Conservation (phyloP, 2,113 vertebrate species). For the Hemichromis elongatus region DNA sequence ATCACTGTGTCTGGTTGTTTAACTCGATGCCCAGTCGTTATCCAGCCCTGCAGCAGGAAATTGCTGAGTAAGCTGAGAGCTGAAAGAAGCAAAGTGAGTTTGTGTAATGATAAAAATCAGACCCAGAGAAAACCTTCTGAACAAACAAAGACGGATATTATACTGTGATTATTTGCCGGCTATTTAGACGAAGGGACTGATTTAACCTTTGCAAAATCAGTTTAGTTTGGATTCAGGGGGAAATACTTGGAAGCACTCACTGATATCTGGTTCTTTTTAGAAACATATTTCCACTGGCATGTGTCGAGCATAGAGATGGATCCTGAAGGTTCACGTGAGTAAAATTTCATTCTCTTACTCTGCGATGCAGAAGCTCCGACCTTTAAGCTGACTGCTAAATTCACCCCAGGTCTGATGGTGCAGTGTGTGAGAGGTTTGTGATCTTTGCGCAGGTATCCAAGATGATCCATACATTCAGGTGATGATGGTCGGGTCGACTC, state of each 20-base stretch:
- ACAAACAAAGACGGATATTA: background rate
- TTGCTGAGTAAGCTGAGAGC: background rate
- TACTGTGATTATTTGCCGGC: background rate
- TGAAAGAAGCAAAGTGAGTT: background rate
- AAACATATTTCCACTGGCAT: conserved; percentile 33
- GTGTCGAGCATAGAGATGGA: conserved; percentile 55
- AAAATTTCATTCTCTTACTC: background rate
- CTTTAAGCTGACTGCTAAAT: background rate
- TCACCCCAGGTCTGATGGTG: background rate
- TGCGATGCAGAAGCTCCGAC: background rate
- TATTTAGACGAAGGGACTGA: background rate
- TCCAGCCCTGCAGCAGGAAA: background rate
- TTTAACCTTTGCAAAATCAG: background rate
- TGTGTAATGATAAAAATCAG: background rate
- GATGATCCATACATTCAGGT: conserved; percentile 76
- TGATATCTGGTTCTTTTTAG: conserved; percentile 18
- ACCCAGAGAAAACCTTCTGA: background rate
- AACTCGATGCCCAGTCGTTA: background rate
- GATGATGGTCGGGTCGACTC: conserved; percentile 82
- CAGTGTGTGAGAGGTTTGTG: background rate
- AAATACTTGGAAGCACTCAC: background rate
- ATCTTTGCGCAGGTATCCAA: conserved; percentile 70
- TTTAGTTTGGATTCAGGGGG: background rate
- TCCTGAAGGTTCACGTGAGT: conserved; percentile 60
- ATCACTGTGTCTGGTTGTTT: background rate